These are phyloP conservation scores for Dasypogon diadema DNA, from an alignment of 2,888 invertebrate genomes.

Conservation along the genomic window DNA sequence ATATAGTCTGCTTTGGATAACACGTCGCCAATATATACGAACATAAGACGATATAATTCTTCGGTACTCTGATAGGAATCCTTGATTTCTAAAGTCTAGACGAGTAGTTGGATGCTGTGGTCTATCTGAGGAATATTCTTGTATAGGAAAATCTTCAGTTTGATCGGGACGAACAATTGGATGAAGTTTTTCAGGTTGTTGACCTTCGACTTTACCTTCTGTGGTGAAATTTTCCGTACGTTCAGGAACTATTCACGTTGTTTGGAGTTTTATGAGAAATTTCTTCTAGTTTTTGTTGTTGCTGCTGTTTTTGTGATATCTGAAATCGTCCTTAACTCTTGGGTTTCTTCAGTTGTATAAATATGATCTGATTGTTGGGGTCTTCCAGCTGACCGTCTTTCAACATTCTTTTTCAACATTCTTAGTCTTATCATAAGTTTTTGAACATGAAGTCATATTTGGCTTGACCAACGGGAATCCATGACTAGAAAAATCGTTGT, in stretches of 20 bases:
- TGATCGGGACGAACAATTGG: background rate
- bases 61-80: too few relatives aligned
- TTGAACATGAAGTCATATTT: background rate
- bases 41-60: too few relatives aligned
- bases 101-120: too few relatives aligned
- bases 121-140: background rate
- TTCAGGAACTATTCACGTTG: conserved; percentile 32
- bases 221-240: background rate
- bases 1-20: too few relatives aligned
- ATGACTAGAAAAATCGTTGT: conserved; percentile 30
- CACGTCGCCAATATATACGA: too few relatives aligned
- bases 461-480: conserved; percentile 47
- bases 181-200: conserved; percentile 7
- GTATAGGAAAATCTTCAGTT: too few relatives aligned
- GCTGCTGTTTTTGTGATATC: background rate
- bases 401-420: too few relatives aligned
- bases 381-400: background rate
- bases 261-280: too few relatives aligned
- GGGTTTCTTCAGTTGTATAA: conserved; percentile 10
- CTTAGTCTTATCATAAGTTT: background rate
- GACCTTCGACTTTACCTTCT: conserved; percentile 14
- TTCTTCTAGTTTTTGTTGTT: conserved; percentile 11
- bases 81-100: too few relatives aligned
- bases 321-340: background rate
- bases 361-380: background rate